Evolutionary conservation across 1,140 invertebrate genomes (phyloP).

Genomic region (Drosophila nigromelanica): DNA sequence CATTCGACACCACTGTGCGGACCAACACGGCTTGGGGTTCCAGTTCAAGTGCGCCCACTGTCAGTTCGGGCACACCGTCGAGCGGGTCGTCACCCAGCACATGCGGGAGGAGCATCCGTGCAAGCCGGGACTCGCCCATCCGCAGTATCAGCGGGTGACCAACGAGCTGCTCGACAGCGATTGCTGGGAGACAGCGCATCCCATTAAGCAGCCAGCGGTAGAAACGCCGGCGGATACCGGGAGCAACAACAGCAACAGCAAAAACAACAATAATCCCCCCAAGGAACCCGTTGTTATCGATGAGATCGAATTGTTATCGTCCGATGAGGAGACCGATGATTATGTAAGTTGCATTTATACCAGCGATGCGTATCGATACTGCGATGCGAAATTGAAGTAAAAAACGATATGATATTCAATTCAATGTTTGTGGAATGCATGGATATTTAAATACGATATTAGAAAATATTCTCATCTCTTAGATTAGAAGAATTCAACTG

Average conservation of each 20-base stretch:
- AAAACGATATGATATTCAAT: too few relatives aligned
- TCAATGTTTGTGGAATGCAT: too few relatives aligned
- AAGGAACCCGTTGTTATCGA: not conserved
- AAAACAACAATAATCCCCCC: not conserved
- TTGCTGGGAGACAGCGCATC: constrained; percentile 28
- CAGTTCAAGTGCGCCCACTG: constrained; percentile 54
- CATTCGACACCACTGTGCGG: constrained; percentile 36
- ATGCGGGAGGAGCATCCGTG: constrained; percentile 5
- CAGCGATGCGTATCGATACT: too few relatives aligned
- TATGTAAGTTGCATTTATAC: constrained; percentile 1
- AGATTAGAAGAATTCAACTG: too few relatives aligned
- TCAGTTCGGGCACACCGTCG: not conserved
- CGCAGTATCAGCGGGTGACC: constrained; percentile 43
- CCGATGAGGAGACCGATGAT: constrained; percentile 34
- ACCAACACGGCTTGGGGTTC: constrained; percentile 7
- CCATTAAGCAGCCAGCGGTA: not conserved
- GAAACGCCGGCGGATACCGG: not conserved
- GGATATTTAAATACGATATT: too few relatives aligned
- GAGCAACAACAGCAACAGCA: not conserved
- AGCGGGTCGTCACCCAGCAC: constrained; percentile 30
- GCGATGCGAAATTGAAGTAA: too few relatives aligned
- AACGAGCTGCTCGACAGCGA: constrained; percentile 35
- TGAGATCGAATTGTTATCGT: constrained; percentile 49
- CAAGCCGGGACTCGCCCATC: constrained; percentile 5
- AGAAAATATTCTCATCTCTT: too few relatives aligned